Evolutionary conservation across 1,140 invertebrate species (phyloP), one percentile per base, ranked within the genome.

Genomic region (Euura lappo): DNA sequence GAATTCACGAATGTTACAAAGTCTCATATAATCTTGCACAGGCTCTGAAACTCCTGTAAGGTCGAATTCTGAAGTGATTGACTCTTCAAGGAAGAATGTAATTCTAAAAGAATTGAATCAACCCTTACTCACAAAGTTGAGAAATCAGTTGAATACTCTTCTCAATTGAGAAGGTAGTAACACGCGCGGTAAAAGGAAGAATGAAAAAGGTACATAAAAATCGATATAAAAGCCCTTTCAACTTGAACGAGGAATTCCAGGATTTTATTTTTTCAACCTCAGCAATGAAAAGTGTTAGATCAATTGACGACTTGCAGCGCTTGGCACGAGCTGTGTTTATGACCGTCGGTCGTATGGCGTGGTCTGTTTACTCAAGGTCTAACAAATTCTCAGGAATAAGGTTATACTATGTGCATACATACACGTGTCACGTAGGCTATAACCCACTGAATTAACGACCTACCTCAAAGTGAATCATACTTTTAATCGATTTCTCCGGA

Each of bases 251-350:
- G 51, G 51, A 60, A 60, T 60, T 2, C 13, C 13, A 8, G 13
- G 13, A n/a, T 60, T 60, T 60, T 60, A 60, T 60, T 60, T 11
- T 60, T 60, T 60, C 51, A 60, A 60, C 51, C 13, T 28, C 28
- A n/a, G 51, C 51, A 11, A 60, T 60, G 51, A 60, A 5, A 60
- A 60, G 51, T 60, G 51, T 60, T 60, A 60, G 51, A 60, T 60
- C 51, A 60, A n/a, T 60, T 60, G 8, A 60, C 51, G 6, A n/a
- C 51, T 8, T n/a, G 8, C 51, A 11, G 13, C 8, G 51, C 51
- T 60, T 60, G 13, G 13, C 51, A n/a, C 51, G 51, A 11, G 51
- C 8, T 60, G 51, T 60, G 51, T 60, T 60, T 60, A 60, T 60
- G 51, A 60, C 51, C 8, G 6, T 8, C 51, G 51, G 10, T 60